Evolutionary conservation across 2,888 invertebrate genomes (phyloP).

Genomic region (Panzeria rudis): DNA sequence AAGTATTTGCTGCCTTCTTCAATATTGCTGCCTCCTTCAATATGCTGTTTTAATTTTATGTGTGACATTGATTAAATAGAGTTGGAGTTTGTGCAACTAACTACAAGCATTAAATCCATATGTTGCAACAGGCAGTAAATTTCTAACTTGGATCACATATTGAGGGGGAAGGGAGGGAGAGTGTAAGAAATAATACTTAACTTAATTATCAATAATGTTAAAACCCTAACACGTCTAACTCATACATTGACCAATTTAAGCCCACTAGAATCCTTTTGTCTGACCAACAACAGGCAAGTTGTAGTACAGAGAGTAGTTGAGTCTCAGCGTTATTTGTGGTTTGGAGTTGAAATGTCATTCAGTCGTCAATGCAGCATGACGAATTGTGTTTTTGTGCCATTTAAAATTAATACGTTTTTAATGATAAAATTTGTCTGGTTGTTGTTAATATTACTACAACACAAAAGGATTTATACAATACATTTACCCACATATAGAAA

Average conservation of each 20-base stretch:
- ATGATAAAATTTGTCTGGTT: slow-evolving; percentile 75
- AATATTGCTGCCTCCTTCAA: too few species aligned
- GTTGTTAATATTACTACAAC: slow-evolving; percentile 40
- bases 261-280: too few species aligned
- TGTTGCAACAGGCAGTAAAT: slow-evolving; percentile 17
- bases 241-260: slow-evolving; percentile 4
- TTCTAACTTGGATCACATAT: background rate
- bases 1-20: background rate
- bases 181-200: slow-evolving; percentile 48
- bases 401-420: slow-evolving; percentile 73
- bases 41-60: background rate
- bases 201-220: slow-evolving; percentile 72
- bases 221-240: slow-evolving; percentile 46
- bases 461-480: background rate
- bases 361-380: slow-evolving; percentile 73
- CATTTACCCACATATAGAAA: background rate
- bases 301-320: background rate
- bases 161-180: background rate
- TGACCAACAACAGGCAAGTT: slow-evolving; percentile 17
- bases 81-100: slow-evolving; percentile 34
- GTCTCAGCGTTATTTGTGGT: slow-evolving; percentile 57
- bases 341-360: slow-evolving; percentile 68
- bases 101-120: slow-evolving; percentile 29
- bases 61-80: slow-evolving; percentile 66
- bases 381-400: slow-evolving; percentile 67